Evolutionary conservation across 1,140 invertebrate species (phyloP).

Genomic region (Danaus plexippus): DNA sequence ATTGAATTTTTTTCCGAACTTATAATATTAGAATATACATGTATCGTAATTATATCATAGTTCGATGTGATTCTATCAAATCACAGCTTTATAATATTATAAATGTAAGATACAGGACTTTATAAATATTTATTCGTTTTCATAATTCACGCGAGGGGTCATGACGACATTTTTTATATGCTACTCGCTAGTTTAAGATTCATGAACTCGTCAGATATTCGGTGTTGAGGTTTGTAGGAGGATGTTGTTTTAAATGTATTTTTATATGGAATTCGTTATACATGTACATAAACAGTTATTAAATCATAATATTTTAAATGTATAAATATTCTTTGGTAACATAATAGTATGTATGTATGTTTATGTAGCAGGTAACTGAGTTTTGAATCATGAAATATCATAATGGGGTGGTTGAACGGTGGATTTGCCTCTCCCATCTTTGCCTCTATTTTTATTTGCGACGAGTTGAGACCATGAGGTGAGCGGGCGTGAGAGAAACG

Average conservation of each 20-base stretch:
- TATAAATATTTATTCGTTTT: conserved; percentile 56
- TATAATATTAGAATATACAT: too few species aligned
- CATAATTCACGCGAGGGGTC: conserved; percentile 51
- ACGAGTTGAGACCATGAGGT: conserved; percentile 37
- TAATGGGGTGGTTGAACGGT: conserved; percentile 44
- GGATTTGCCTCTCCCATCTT: conserved; percentile 39
- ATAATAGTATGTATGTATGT: too few species aligned
- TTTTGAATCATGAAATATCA: conserved; percentile 55
- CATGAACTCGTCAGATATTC: conserved; percentile 46
- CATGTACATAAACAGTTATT: too few species aligned
- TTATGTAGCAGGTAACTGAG: conserved; percentile 22
- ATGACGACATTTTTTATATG: conserved; percentile 48
- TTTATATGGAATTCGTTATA: too few species aligned
- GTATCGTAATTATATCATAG: too few species aligned
- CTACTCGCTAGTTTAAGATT: conserved; percentile 45
- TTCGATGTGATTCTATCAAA: too few species aligned
- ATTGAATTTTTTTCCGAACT: too few species aligned
- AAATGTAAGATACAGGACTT: neutral
- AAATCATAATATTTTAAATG: too few species aligned
- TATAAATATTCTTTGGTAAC: too few species aligned
- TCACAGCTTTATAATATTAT: too few species aligned
- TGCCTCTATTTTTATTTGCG: conserved; percentile 61
- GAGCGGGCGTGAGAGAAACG: conserved; percentile 19
- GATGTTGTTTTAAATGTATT: too few species aligned
- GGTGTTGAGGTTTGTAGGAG: neutral